These are phyloP conservation scores for Thalpophila matura DNA, from an alignment of 2,888 invertebrate species.

Conservation along the genomic window DNA sequence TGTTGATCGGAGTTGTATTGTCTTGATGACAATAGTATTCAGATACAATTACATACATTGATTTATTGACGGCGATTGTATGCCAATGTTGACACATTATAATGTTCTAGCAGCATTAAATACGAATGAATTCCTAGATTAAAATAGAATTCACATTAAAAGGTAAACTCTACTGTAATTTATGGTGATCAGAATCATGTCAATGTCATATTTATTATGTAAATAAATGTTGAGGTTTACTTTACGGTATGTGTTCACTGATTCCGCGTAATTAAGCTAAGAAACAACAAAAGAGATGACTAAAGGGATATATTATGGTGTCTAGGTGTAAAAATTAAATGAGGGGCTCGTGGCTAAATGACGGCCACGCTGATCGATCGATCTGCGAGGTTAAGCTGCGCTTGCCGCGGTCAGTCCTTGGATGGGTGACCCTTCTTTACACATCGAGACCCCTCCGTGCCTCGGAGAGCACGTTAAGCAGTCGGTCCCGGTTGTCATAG, in stretches of 20 bases:
- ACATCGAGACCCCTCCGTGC: too few relatives aligned
- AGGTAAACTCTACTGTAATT: constrained; percentile 39
- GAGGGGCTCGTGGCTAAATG: too few relatives aligned
- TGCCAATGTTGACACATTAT: constrained; percentile 47
- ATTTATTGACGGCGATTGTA: constrained; percentile 57
- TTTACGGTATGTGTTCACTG: background rate
- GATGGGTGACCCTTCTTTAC: too few relatives aligned
- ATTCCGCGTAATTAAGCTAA: background rate
- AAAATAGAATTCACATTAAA: constrained; percentile 44
- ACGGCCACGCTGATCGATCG: too few relatives aligned
- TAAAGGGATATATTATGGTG: background rate
- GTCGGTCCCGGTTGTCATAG: too few relatives aligned
- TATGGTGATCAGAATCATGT: constrained; percentile 34
- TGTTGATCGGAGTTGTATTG: constrained; percentile 3
- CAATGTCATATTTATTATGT: constrained; percentile 22
- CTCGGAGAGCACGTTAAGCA: too few relatives aligned
- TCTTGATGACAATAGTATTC: constrained; percentile 4
- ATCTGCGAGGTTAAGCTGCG: too few relatives aligned
- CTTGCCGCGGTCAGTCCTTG: too few relatives aligned
- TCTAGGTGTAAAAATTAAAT: too few relatives aligned
- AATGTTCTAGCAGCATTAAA: constrained; percentile 31
- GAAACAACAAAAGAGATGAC: background rate
- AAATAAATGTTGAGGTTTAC: constrained; percentile 4
- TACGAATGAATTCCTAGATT: constrained; percentile 45
- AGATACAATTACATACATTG: constrained; percentile 14